A percentile compares a stretch with the other conserved stretches of the same genome.
phyloP scores from a whole-genome alignment of 2,113 vertebrate genomes.

The Oreochromis aureus region DNA sequence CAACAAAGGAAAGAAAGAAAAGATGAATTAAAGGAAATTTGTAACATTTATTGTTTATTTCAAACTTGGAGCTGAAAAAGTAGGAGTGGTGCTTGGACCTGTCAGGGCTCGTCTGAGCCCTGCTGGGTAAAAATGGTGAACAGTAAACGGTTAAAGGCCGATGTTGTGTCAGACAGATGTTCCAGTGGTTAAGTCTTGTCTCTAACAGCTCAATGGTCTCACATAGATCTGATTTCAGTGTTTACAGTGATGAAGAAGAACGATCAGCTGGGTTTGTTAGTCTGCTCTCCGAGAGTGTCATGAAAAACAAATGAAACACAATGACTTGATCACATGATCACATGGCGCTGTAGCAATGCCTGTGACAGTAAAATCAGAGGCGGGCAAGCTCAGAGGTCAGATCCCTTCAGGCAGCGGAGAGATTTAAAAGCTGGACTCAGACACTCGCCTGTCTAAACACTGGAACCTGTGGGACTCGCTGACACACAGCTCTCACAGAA shows the following conservation, averaged over 20 bases:
- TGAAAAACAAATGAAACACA: background rate
- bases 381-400: background rate
- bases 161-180: background rate
- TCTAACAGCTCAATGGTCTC: background rate
- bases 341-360: too few relatives aligned
- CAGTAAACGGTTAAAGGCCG: background rate
- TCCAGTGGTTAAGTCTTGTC: background rate
- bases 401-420: rapidly evolving
- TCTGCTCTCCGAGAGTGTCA: background rate
- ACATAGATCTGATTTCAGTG: background rate
- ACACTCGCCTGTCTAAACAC: background rate
- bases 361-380: background rate
- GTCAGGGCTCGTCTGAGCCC: rapidly evolving
- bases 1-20: background rate
- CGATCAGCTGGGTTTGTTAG: rapidly evolving
- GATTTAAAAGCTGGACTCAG: background rate
- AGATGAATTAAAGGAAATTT: background rate
- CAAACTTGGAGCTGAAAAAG: background rate
- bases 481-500: background rate
- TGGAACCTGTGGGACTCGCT: background rate
- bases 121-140: background rate
- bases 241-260: background rate
- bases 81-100: background rate
- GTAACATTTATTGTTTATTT: background rate
- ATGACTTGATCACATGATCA: background rate